Evolutionary conservation across 2,888 invertebrate genomes (phyloP).

Genomic region (Brenthis ino): DNA sequence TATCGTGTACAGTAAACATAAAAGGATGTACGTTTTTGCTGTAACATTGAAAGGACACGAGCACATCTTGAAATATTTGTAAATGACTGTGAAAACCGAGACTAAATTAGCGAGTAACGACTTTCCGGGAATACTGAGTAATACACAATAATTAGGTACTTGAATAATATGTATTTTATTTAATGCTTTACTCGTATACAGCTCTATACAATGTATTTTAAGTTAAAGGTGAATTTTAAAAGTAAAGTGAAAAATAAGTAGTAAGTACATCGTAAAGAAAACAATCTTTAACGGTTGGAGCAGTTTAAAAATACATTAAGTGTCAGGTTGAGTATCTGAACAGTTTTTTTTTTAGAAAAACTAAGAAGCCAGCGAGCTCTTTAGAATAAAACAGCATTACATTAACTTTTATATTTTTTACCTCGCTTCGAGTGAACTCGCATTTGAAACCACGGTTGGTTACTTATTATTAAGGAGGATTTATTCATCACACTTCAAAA

Average conservation of each 20-base stretch:
- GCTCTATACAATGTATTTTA: not conserved
- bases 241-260: not conserved
- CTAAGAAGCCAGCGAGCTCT: not conserved
- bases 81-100: conserved; percentile 15
- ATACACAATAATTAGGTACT: not conserved
- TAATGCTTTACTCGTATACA: not conserved
- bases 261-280: not conserved
- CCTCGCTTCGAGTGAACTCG: not conserved
- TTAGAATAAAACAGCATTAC: conserved; percentile 1
- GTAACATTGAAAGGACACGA: conserved; percentile 1
- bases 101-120: conserved; percentile 13
- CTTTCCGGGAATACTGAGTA: conserved; percentile 18
- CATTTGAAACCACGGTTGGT: not conserved
- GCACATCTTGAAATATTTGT: conserved; percentile 1
- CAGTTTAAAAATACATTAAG: conserved; percentile 12
- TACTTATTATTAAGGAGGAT: too few species aligned
- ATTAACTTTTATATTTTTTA: not conserved
- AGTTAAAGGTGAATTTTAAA: not conserved
- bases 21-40: conserved; percentile 15
- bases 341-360: not conserved
- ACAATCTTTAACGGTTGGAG: not conserved
- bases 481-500: too few species aligned
- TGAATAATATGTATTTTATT: not conserved
- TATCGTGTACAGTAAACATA: not conserved
- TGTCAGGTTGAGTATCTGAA: not conserved